Evolutionary conservation across 2,113 vertebrate species (phyloP), one percentile per base, ranked within the genome.

Genomic region (Nothobranchius furzeri): DNA sequence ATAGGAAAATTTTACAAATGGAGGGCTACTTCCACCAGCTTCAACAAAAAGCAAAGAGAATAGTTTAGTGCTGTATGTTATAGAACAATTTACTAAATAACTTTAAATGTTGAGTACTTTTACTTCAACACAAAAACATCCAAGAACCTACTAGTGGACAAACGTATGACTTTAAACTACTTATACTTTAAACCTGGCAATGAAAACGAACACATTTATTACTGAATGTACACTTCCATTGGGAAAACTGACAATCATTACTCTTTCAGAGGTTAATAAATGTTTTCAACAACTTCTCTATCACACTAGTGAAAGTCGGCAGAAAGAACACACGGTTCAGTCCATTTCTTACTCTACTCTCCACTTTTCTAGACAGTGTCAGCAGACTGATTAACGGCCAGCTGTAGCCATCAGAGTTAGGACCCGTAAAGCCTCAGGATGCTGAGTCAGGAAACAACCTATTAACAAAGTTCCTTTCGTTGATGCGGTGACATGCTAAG

Each of bases 211-310:
- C 59, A 73, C 59, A 65, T 49, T 52, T 47, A 25, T 53, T 51
- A 17, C 25, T 57, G 46, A 63, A 51, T 73, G 40, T 45, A 70
- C 51, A 40, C 40, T 70, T 59, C 3, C 15, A 7, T 9, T 60
- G 64, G 51, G 36, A 52, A 25, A 74, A 75, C 58, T 66, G 82
- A 67, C 76, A 89, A 88, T 88, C 81, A 87, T 88, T 87, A 76
- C 84, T 75, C n/a, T 47, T 37, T 60, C 13, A 46, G 48, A 60
- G 62, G 78, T 85, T 68, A 89, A 81, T 77, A 60, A 85, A 59
- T 82, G 46, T 52, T 81, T 52, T 58, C 17, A 60, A 37, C 25
- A 2, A 25, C 60, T 42, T 35, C 49, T 36, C 62, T 45, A 46
- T 47, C 25, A 54, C 9, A 55, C 10, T 54, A n/a, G 43, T 17